phyloP scores from a whole-genome alignment of 1,140 invertebrate species.

The Notospermus geniculatus region DNA sequence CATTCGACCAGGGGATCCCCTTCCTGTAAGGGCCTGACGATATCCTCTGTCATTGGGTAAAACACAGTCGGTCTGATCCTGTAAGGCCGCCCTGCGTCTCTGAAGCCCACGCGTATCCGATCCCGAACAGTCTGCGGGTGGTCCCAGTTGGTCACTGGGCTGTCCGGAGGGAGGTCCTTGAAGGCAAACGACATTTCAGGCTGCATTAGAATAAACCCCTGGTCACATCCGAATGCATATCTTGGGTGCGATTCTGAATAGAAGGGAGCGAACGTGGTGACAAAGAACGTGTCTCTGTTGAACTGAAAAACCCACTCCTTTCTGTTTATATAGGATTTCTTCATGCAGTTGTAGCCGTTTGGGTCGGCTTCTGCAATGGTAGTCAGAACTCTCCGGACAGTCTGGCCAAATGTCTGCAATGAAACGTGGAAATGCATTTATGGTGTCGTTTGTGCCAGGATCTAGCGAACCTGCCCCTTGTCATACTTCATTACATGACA shows the following conservation, averaged over 20 bases:
- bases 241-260: conserved; percentile 42
- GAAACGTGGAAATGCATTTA: too few species aligned
- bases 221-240: conserved; percentile 33
- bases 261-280: conserved; percentile 50
- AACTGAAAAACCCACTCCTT: conserved; percentile 49
- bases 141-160: conserved; percentile 42
- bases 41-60: conserved; percentile 44
- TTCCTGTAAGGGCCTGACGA: conserved; percentile 34
- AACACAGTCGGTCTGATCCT: conserved; percentile 27
- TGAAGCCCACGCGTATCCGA: conserved; percentile 42
- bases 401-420: conserved; percentile 37
- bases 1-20: conserved; percentile 28
- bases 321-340: conserved; percentile 31
- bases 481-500: too few species aligned
- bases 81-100: conserved; percentile 39
- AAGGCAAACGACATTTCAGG: conserved; percentile 51
- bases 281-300: conserved; percentile 47
- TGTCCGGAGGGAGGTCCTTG: conserved; percentile 45
- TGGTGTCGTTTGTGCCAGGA: too few species aligned
- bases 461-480: too few species aligned
- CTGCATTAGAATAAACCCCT: conserved; percentile 46
- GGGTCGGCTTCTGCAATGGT: conserved; percentile 40
- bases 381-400: conserved; percentile 31
- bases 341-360: conserved; percentile 31
- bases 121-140: conserved; percentile 41